Evolutionary conservation across 2,888 invertebrate genomes (phyloP), one percentile per base, ranked within the genome.

Genomic region (Frankliniella intonsa): DNA sequence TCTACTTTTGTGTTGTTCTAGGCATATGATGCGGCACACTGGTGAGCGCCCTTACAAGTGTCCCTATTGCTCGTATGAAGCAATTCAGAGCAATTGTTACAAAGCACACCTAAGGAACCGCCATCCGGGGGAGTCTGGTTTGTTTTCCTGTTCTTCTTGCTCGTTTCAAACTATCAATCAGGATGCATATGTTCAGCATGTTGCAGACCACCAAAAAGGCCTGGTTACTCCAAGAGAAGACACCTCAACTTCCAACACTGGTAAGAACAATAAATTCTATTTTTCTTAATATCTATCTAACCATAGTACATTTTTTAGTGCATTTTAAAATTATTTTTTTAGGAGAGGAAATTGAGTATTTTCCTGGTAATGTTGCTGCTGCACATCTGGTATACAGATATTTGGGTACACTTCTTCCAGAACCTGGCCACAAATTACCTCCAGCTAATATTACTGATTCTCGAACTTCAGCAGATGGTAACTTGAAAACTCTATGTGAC

Each of bases 11-110:
- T 76, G 50, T 79, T n/a, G n/a, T 82, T 22, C 62, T 76, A 88
- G 84, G 86, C 88, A 85, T 88, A 88, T 19, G 87, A 85, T 88
- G 88, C 86, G 88, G 86, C 85, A 86, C 86, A 81, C 86, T 88
- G 90, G 87, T 86, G 89, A 87, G 85, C 89, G 86, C 86, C 90
- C 90, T 5, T 91, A 93, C 86, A 91, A 91, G 83, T 94, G 94
- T 86, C 90, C 91, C 8, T 90, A 92, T 85, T 94, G 94, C 86
- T 88, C 90, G 12, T 94, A 94, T 86, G 89, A 91, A 0, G 91
- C 92, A 69, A 94, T 94, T 84, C 93, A 93, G 87, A 91, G 93
- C 80, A 90, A 90, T 84, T 91, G 93, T 11, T 91, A 92, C 83
- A 94, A 94, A 87, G 89, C 88, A 84, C 92, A 92, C 86, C 87